Evolutionary conservation across 2,888 invertebrate species (phyloP).

Genomic region (Noctua comes): DNA sequence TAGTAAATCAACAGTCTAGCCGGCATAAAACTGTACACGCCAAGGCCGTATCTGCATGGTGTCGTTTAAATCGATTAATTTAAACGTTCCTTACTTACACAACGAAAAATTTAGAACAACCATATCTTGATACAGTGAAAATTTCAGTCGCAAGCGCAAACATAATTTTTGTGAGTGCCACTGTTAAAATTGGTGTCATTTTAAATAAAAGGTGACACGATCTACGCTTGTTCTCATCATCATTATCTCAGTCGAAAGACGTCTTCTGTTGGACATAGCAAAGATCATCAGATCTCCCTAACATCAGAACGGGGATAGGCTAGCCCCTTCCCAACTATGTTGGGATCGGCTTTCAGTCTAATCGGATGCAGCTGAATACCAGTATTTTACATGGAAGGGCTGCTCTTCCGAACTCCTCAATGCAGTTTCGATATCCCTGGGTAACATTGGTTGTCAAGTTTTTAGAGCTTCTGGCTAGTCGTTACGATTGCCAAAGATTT

Average conservation of each 20-base stretch:
- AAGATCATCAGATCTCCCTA: background rate
- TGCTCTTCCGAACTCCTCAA: background rate
- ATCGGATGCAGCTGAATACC: background rate
- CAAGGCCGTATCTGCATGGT: background rate
- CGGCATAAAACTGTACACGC: background rate
- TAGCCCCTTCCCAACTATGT: background rate
- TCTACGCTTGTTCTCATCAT: background rate
- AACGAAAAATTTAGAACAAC: background rate
- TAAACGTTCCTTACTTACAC: background rate
- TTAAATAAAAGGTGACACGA: no score
- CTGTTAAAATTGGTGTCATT: no score
- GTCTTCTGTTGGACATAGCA: background rate
- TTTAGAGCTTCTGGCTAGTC: background rate
- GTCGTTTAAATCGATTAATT: background rate
- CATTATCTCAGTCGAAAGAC: background rate
- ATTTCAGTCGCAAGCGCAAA: no score
- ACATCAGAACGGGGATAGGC: background rate
- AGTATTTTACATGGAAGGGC: background rate
- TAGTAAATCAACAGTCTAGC: constrained; percentile 11
- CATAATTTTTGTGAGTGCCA: no score
- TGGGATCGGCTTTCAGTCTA: background rate
- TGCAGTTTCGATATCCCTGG: no score
- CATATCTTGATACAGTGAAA: no score
- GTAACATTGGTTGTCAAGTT: background rate
- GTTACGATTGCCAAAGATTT: background rate